phyloP scores from a whole-genome alignment of 2,113 vertebrate species.

The Patagioenas fasciata region DNA sequence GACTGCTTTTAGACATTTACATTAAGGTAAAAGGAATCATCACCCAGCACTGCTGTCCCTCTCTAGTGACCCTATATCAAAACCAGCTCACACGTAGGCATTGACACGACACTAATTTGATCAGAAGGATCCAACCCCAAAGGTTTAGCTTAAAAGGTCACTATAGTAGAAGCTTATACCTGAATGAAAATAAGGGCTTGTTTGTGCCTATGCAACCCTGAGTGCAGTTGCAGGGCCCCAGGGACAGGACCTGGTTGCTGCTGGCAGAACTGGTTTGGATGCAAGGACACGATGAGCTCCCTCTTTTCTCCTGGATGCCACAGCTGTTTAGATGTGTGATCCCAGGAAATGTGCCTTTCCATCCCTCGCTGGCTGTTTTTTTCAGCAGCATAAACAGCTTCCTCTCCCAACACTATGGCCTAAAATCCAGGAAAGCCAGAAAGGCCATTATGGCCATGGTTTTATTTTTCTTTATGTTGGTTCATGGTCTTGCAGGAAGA shows the following conservation, averaged over 20 bases:
- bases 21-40: background rate
- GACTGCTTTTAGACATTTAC: background rate
- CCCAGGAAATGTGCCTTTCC: background rate
- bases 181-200: background rate
- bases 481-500: background rate
- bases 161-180: background rate
- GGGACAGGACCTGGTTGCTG: background rate
- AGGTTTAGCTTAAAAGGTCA: background rate
- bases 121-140: background rate
- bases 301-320: background rate
- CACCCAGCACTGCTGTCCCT: background rate
- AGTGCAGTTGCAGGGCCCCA: background rate
- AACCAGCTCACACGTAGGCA: background rate
- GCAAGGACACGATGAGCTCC: rapidly evolving
- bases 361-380: background rate
- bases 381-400: background rate
- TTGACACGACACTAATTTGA: background rate
- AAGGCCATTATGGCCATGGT: background rate
- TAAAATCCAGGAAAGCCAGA: background rate
- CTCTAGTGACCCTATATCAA: background rate
- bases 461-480: background rate
- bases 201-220: background rate
- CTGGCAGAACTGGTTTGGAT: background rate
- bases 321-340: background rate
- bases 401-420: background rate